Conservation (phyloP, 2,113 vertebrate genomes). For the Dendrocopos noguchii region DNA sequence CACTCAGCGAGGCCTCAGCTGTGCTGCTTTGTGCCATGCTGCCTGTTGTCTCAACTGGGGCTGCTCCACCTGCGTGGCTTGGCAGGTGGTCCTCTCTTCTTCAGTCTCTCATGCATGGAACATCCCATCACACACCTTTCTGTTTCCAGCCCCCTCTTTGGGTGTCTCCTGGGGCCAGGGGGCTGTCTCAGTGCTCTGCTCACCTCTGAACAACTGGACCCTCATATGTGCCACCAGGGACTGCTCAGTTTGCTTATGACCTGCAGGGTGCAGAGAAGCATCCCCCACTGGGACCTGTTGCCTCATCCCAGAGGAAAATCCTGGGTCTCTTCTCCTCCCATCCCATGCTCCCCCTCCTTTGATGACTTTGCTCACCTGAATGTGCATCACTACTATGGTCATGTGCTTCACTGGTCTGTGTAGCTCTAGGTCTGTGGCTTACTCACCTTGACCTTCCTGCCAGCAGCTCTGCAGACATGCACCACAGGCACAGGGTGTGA, state of each 20-base stretch:
- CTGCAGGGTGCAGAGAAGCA: not conserved
- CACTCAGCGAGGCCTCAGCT: not conserved
- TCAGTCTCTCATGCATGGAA: not conserved
- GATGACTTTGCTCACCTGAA: not conserved
- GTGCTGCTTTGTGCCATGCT: not conserved
- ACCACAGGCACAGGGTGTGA: rapidly evolving
- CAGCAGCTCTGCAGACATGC: rapidly evolving
- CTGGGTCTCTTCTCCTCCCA: not conserved
- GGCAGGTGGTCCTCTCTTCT: not conserved
- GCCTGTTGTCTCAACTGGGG: rapidly evolving
- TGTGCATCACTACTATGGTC: not conserved
- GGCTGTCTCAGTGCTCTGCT: not conserved
- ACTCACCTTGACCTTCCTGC: not conserved
- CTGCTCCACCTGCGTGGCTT: not conserved
- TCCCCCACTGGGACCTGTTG: not conserved
- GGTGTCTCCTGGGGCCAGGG: not conserved
- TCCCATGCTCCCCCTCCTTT: not conserved
- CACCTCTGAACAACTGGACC: not conserved
- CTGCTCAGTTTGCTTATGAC: not conserved
- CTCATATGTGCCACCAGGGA: not conserved
- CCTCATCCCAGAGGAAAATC: not conserved
- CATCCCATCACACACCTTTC: not conserved
- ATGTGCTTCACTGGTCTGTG: not conserved
- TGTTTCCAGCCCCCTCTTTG: not conserved
- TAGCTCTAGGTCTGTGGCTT: not conserved